These are phyloP conservation scores for Hydrotaea diabolus DNA, from an alignment of 2,888 invertebrate genomes.

Conservation along the genomic window DNA sequence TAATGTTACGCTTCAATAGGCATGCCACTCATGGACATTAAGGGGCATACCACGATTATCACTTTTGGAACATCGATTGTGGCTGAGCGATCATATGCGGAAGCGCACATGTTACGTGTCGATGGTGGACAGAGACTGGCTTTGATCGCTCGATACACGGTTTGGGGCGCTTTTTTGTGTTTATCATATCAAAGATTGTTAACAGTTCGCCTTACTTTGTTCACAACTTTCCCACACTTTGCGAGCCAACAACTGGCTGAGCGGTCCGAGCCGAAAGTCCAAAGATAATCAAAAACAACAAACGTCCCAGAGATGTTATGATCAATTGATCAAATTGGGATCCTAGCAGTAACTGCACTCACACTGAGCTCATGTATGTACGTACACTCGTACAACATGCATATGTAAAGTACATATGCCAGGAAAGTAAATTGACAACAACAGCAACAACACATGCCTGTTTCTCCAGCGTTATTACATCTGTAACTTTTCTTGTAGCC, in stretches of 20 bases:
- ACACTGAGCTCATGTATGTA: not conserved
- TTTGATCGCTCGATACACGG: slow-evolving; percentile 47
- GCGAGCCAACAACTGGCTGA: slow-evolving; percentile 27
- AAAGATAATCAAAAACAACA: slow-evolving; percentile 32
- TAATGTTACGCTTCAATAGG: slow-evolving; percentile 61
- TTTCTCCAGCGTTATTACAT: slow-evolving; percentile 58
- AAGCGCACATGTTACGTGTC: not conserved
- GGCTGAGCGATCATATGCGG: too few species aligned
- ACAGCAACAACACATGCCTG: not conserved
- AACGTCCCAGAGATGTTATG: slow-evolving; percentile 38
- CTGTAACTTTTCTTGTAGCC: slow-evolving; percentile 51
- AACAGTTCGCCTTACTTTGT: slow-evolving; percentile 59
- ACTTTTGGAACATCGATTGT: slow-evolving; percentile 7
- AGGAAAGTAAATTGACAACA: slow-evolving; percentile 35
- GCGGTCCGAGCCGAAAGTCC: not conserved
- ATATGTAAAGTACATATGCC: not conserved
- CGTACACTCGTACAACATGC: slow-evolving; percentile 13
- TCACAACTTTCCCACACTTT: slow-evolving; percentile 64
- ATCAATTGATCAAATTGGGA: slow-evolving; percentile 58
- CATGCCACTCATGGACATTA: slow-evolving; percentile 53
- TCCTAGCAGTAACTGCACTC: slow-evolving; percentile 41
- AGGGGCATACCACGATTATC: slow-evolving; percentile 53
- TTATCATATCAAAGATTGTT: slow-evolving; percentile 66
- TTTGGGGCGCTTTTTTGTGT: slow-evolving; percentile 30
- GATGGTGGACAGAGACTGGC: not conserved